Evolutionary conservation across 2,797 vertebrate species (phyloP).

Genomic region (Danio albolineatus): DNA sequence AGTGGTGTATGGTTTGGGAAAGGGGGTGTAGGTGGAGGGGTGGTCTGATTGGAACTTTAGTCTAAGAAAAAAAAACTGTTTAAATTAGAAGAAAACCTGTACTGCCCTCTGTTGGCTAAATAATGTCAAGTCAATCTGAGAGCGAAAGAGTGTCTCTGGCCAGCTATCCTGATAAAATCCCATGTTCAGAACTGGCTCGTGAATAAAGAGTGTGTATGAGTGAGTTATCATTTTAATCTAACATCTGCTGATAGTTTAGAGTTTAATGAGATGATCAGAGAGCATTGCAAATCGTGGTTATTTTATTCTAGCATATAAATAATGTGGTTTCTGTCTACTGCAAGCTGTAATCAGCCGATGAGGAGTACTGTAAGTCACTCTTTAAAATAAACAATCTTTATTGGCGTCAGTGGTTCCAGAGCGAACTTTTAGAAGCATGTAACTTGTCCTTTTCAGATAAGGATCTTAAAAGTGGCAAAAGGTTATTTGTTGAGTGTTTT

Average conservation of each 20-base stretch:
- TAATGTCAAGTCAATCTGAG: neutral
- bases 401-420: too few relatives aligned
- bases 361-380: too few relatives aligned
- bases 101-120: constrained; percentile 59
- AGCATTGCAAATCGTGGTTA: neutral
- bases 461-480: too few relatives aligned
- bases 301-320: neutral
- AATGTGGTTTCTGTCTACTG: neutral
- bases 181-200: neutral
- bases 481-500: too few relatives aligned
- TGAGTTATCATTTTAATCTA: constrained; percentile 13
- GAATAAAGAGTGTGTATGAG: neutral
- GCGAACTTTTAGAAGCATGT: too few relatives aligned
- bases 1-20: neutral
- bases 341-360: too few relatives aligned
- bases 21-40: neutral
- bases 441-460: too few relatives aligned
- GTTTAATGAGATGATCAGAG: neutral
- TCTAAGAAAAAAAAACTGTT: neutral
- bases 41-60: neutral
- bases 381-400: too few relatives aligned
- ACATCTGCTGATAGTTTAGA: neutral
- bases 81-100: constrained; percentile 28
- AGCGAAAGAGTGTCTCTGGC: neutral
- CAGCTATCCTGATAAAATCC: neutral